phyloP scores from a whole-genome alignment of 2,888 invertebrate genomes.

The Petrolisthes manimaculis region DNA sequence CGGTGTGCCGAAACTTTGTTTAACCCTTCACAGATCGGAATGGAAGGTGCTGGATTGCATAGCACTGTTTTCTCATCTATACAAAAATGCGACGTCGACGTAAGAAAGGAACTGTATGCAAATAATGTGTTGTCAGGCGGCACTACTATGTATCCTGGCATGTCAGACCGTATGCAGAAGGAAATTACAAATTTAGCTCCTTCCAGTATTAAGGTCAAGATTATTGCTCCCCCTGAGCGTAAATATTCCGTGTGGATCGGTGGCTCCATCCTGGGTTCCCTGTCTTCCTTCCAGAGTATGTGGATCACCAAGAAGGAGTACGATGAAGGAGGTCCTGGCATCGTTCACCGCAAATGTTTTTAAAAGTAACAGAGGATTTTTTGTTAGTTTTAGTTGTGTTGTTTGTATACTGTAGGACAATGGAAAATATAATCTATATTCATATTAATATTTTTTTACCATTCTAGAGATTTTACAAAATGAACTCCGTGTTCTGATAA shows the following conservation, averaged over 20 bases:
- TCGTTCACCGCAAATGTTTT: conserved; percentile 73
- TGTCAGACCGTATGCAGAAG: conserved; percentile 91
- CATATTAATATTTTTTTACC: background rate
- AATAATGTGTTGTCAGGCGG: conserved; percentile 81
- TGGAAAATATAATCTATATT: conserved; percentile 17
- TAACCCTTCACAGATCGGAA: conserved; percentile 81
- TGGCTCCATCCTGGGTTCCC: conserved; percentile 88
- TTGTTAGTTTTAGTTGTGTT: background rate
- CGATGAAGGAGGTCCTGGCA: conserved; percentile 82
- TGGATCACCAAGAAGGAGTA: conserved; percentile 93
- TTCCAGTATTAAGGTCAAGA: conserved; percentile 91
- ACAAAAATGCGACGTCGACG: conserved; percentile 69
- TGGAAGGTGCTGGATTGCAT: conserved; percentile 90
- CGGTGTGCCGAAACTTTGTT: conserved; percentile 84
- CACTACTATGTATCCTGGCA: conserved; percentile 95
- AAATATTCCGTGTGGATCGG: conserved; percentile 95
- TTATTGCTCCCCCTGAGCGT: conserved; percentile 91
- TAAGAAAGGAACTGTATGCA: conserved; percentile 68
- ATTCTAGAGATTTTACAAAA: no score
- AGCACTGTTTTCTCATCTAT: conserved; percentile 91
- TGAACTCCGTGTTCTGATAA: no score
- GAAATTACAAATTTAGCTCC: conserved; percentile 82
- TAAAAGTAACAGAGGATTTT: conserved; percentile 66
- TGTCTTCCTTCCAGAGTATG: conserved; percentile 92
- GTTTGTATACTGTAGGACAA: background rate